Percentiles rank a stretch among this genome's conserved stretches.
These are phyloP conservation scores for Rhinella marina DNA, from an alignment of 2,797 vertebrate genomes.

Conservation along the genomic window DNA sequence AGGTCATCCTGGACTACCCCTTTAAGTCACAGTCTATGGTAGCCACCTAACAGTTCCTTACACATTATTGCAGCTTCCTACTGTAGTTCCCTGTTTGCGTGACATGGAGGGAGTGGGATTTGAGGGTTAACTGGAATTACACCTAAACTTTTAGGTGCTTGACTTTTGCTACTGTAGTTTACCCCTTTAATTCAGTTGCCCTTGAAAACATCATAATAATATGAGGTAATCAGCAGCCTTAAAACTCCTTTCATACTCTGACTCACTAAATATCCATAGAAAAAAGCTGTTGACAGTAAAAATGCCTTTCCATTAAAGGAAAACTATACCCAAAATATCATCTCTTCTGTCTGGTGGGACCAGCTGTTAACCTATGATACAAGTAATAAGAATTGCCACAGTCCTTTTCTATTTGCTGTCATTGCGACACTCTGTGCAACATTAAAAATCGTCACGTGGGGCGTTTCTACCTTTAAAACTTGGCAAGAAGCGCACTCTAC, in stretches of 20 bases:
- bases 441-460: background rate
- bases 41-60: background rate
- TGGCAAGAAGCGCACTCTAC: constrained; percentile 78
- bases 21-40: too few relatives aligned
- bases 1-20: too few relatives aligned
- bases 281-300: constrained; percentile 66
- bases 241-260: background rate
- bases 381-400: background rate
- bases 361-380: constrained; percentile 54
- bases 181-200: background rate
- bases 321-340: constrained; percentile 52
- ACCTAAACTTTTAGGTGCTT: background rate
- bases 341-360: constrained; percentile 15
- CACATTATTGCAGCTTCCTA: background rate
- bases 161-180: background rate
- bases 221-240: background rate
- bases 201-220: background rate
- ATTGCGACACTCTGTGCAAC: background rate
- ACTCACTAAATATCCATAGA: constrained; percentile 62
- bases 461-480: constrained; percentile 73
- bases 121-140: background rate
- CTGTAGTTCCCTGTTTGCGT: background rate
- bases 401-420: background rate
- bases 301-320: constrained; percentile 65
- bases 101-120: background rate